phyloP scores from a whole-genome alignment of 2,888 invertebrate species.

The Cataglyphis albicans region DNA sequence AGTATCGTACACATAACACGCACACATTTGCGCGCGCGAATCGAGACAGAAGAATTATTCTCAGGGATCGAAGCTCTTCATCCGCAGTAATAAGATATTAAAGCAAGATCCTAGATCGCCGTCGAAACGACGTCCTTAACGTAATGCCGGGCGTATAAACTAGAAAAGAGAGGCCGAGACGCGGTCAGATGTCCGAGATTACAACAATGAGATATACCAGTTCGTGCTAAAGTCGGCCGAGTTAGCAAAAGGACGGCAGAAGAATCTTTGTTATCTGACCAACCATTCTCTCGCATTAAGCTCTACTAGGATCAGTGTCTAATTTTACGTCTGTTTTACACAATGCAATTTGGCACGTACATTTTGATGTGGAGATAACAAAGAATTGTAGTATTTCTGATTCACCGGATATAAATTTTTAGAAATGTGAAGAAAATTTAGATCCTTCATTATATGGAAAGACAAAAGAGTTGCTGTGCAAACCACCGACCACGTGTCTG shows the following conservation, averaged over 20 bases:
- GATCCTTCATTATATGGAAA: neutral
- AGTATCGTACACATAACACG: neutral
- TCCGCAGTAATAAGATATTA: conserved; percentile 67
- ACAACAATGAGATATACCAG: conserved; percentile 65
- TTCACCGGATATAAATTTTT: neutral
- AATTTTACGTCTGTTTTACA: neutral
- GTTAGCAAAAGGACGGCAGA: conserved; percentile 17
- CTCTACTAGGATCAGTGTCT: conserved; percentile 12
- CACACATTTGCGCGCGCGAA: neutral
- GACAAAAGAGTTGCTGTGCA: neutral
- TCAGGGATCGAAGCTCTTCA: conserved; percentile 62
- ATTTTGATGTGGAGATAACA: neutral
- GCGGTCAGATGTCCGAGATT: conserved; percentile 66
- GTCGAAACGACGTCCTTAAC: conserved; percentile 70
- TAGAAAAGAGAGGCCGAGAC: conserved; percentile 32
- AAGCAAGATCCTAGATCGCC: conserved; percentile 64
- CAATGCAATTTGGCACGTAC: conserved; percentile 43
- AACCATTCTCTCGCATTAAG: conserved; percentile 49
- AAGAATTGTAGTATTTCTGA: neutral
- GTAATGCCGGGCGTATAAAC: conserved; percentile 61
- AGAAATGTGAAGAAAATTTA: neutral
- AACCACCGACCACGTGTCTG: neutral
- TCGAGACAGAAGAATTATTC: conserved; percentile 49
- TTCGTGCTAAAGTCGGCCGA: conserved; percentile 33
- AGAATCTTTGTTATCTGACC: conserved; percentile 38